phyloP scores from a whole-genome alignment of 2,888 invertebrate genomes.

The Ophion ventricosus region DNA sequence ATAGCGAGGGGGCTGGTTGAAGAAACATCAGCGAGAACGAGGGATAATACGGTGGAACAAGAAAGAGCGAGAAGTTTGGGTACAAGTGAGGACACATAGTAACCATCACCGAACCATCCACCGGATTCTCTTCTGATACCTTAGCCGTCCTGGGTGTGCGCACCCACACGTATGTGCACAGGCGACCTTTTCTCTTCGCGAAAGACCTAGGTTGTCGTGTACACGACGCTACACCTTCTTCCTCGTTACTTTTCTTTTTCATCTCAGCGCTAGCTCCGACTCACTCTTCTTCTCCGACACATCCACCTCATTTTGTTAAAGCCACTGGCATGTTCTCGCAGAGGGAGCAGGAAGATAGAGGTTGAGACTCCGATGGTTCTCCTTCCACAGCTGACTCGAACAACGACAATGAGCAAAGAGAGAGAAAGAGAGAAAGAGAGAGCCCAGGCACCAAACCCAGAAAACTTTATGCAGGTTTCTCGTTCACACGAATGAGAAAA shows the following conservation, averaged over 20 bases:
- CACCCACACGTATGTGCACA: constrained; percentile 9
- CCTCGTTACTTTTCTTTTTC: constrained; percentile 63
- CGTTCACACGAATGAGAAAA: constrained; percentile 54
- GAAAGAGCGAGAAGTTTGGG: constrained; percentile 38
- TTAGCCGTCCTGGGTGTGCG: constrained; percentile 44
- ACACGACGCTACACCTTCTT: constrained; percentile 44
- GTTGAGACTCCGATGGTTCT: background rate
- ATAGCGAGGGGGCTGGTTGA: background rate
- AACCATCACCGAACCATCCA: constrained; percentile 33
- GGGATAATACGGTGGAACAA: constrained; percentile 10
- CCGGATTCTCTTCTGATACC: constrained; percentile 54
- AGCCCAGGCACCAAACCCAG: background rate
- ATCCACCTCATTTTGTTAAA: constrained; percentile 54
- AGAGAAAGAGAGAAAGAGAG: background rate
- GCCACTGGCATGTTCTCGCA: constrained; percentile 42
- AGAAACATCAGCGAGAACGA: constrained; percentile 29
- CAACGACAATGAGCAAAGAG: background rate
- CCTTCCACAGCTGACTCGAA: constrained; percentile 9
- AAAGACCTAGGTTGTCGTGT: constrained; percentile 70
- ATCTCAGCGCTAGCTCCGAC: constrained; percentile 29
- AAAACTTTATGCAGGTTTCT: constrained; percentile 59
- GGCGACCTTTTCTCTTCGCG: constrained; percentile 59
- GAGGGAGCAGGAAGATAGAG: background rate
- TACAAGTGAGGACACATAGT: constrained; percentile 37
- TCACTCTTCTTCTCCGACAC: constrained; percentile 50